Conservation (phyloP, 1,140 invertebrate genomes). For the Calliphora vicina region DNA sequence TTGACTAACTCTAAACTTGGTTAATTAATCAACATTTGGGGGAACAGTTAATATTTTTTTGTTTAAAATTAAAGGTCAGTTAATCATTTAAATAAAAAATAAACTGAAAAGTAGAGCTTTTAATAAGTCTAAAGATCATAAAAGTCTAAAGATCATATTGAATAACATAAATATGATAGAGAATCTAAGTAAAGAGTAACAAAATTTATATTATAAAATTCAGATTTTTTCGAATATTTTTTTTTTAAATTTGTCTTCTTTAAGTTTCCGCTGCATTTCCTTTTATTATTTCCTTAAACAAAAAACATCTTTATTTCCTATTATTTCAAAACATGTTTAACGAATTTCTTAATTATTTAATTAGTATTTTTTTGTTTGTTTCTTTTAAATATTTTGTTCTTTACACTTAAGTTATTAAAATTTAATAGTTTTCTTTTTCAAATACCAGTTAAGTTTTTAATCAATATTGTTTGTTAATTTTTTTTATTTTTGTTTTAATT, state of each 20-base stretch:
- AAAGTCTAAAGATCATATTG: too few relatives aligned
- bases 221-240: too few relatives aligned
- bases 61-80: too few relatives aligned
- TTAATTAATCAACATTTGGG: too few relatives aligned
- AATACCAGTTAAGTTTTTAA: neutral
- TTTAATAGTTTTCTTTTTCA: neutral
- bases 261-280: neutral
- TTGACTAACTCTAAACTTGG: too few relatives aligned
- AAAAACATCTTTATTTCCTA: neutral
- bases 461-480: neutral
- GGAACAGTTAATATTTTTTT: too few relatives aligned
- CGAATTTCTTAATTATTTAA: constrained; percentile 6
- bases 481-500: neutral
- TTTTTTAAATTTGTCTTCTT: neutral
- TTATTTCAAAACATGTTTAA: neutral
- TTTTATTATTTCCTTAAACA: neutral
- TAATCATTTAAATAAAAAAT: too few relatives aligned
- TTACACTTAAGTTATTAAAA: neutral
- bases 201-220: too few relatives aligned
- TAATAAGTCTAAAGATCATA: too few relatives aligned
- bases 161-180: too few relatives aligned
- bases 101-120: too few relatives aligned
- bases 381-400: neutral
- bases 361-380: neutral
- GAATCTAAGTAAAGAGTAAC: too few relatives aligned